These are phyloP conservation scores for Panzeria rudis DNA, from an alignment of 2,888 invertebrate species.

Conservation along the genomic window DNA sequence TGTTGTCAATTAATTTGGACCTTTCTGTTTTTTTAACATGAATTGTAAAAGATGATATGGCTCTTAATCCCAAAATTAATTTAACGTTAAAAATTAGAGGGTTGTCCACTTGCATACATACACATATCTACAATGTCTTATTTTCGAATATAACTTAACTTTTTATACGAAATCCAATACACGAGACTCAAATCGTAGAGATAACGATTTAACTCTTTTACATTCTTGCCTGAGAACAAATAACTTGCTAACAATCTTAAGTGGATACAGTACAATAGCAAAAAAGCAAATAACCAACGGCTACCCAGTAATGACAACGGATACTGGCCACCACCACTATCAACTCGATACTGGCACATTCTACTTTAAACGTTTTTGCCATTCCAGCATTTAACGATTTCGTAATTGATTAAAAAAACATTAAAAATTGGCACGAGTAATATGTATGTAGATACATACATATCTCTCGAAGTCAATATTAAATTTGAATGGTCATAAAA, in stretches of 20 bases:
- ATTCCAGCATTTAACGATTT: constrained; percentile 44
- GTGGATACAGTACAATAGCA: constrained; percentile 24
- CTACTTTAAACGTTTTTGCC: constrained; percentile 15
- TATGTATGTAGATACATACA: too few relatives aligned
- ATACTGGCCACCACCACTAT: constrained; percentile 47
- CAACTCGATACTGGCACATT: constrained; percentile 22
- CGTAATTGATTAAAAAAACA: constrained; percentile 50
- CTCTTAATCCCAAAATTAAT: too few relatives aligned
- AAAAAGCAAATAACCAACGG: constrained; percentile 29
- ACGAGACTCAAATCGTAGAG: background rate
- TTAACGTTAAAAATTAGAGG: too few relatives aligned
- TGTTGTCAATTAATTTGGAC: too few relatives aligned
- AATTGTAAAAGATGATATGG: too few relatives aligned
- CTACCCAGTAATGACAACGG: constrained; percentile 42
- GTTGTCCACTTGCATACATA: too few relatives aligned
- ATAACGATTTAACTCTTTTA: constrained; percentile 27
- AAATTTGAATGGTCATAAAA: constrained; percentile 17
- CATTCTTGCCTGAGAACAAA: constrained; percentile 11
- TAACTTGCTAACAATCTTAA: constrained; percentile 39
- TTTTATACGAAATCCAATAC: too few relatives aligned
- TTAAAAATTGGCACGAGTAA: constrained; percentile 30
- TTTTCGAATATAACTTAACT: too few relatives aligned
- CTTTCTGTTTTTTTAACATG: too few relatives aligned
- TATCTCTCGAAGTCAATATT: constrained; percentile 12
- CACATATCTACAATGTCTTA: too few relatives aligned